Evolutionary conservation across 1,140 invertebrate species (phyloP).

Genomic region (Bombus sibiricus): DNA sequence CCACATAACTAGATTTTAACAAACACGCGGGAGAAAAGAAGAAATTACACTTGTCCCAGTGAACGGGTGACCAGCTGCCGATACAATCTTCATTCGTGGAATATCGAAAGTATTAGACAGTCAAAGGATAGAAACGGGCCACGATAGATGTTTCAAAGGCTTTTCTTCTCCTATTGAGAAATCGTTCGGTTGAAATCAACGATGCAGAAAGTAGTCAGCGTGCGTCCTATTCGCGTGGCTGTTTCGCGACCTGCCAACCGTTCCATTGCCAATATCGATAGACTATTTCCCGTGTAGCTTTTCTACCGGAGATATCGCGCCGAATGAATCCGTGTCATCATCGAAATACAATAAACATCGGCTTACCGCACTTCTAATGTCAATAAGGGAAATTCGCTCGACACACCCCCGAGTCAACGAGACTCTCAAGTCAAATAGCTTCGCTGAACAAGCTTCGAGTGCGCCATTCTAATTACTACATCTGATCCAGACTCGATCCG

Average conservation of each 20-base stretch:
- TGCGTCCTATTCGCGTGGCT: neutral
- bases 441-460: no score
- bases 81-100: slow-evolving; percentile 20
- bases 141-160: slow-evolving; percentile 6
- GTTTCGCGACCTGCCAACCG: slow-evolving; percentile 1
- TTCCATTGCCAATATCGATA: slow-evolving; percentile 10
- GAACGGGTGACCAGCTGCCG: neutral
- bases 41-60: neutral
- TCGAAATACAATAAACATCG: slow-evolving; percentile 8
- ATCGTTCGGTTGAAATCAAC: slow-evolving; percentile 1
- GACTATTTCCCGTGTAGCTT: slow-evolving; percentile 12
- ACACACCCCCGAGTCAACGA: no score
- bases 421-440: neutral
- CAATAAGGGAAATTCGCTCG: neutral
- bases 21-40: neutral
- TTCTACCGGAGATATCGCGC: neutral
- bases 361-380: neutral
- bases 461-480: no score
- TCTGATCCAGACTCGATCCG: no score
- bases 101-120: slow-evolving; percentile 7
- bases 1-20: neutral
- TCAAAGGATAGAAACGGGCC: neutral
- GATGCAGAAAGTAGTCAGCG: slow-evolving; percentile 23
- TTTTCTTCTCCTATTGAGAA: neutral
- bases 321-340: neutral